phyloP scores from a whole-genome alignment of 2,797 vertebrate genomes.

The Neoniphon sammara region DNA sequence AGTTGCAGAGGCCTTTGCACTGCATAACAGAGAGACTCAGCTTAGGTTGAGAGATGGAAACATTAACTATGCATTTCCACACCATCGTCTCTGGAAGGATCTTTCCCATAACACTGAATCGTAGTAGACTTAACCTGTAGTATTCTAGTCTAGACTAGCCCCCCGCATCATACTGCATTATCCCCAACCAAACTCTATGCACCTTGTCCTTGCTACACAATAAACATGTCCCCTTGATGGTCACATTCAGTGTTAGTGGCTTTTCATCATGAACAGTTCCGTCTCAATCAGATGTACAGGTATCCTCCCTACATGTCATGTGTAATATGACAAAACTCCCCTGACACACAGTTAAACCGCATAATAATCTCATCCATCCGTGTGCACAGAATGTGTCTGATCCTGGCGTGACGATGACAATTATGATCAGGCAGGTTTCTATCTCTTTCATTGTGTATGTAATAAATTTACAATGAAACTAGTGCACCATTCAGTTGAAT shows the following conservation, averaged over 20 bases:
- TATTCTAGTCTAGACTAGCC: slow-evolving; percentile 17
- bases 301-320: not conserved
- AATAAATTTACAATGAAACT: slow-evolving; percentile 15
- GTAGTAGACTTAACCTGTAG: slow-evolving; percentile 38
- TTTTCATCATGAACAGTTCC: slow-evolving; percentile 6
- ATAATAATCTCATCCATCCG: slow-evolving; percentile 19
- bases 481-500: slow-evolving; percentile 15
- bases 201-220: slow-evolving; percentile 2
- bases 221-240: slow-evolving; percentile 15
- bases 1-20: slow-evolving; percentile 37
- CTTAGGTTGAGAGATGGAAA: slow-evolving; percentile 44
- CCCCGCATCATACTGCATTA: slow-evolving; percentile 5
- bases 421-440: slow-evolving; percentile 8
- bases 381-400: slow-evolving; percentile 10
- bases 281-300: slow-evolving; percentile 12
- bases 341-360: slow-evolving; percentile 14
- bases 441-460: slow-evolving; percentile 34
- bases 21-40: slow-evolving; percentile 18
- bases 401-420: slow-evolving; percentile 1
- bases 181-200: slow-evolving; percentile 47
- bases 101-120: slow-evolving; percentile 81
- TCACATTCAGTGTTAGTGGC: slow-evolving; percentile 4
- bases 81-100: slow-evolving; percentile 69
- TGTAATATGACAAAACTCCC: slow-evolving; percentile 17
- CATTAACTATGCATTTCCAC: slow-evolving; percentile 84